Base-by-base conservation (phyloP, 2,797 vertebrate genomes). In the Cryptoblepharus egeriae region DNA sequence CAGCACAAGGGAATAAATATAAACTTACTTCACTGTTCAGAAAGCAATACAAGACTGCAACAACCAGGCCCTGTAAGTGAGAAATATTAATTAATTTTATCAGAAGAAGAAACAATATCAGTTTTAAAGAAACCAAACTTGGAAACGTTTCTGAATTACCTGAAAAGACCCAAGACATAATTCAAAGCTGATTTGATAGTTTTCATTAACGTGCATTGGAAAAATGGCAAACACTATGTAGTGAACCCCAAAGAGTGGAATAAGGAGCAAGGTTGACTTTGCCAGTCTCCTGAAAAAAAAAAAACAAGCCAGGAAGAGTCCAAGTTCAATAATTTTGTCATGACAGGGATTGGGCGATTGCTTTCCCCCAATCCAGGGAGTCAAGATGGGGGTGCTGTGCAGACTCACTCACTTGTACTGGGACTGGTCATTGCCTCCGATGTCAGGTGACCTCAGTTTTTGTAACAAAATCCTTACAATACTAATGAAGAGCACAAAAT, bases 41-140 rank as follows among this genome's bases (percentile, higher is more conserved):
- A 93, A 99, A 99, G 87, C 98, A 99, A 88, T 99, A 99, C 13
- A 99, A 95, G 52, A 98, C 92, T 0, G 97, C 97, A 70, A 99
- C 98, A 61, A 97, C 97, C 58, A 99, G 89, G n/a, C 98, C 98
- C 98, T 99, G 93, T 37, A 90, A 92, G 45, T 20, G 86, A 71
- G 92, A 89, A 89, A 82, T 20, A 67, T 1, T 22, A 2, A 24
- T 88, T 68, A 90, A 84, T 91, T 84, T 64, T 61, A 2, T 30
- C 4, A 37, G 5, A 70, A 45, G 0, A 61, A 4, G n/a, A 49
- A 68, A 1, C 0, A 1, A 9, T 28, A 28, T 10, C 1, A 71
- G 0, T 22, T 2, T 0, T 7, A 45, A 3, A 60, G 71, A 71
- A 55, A 74, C 79, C 30, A 87, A 60, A 72, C 5, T 28, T 52